phyloP scores from a whole-genome alignment of 2,888 invertebrate species.

The Drosophila histrio region DNA sequence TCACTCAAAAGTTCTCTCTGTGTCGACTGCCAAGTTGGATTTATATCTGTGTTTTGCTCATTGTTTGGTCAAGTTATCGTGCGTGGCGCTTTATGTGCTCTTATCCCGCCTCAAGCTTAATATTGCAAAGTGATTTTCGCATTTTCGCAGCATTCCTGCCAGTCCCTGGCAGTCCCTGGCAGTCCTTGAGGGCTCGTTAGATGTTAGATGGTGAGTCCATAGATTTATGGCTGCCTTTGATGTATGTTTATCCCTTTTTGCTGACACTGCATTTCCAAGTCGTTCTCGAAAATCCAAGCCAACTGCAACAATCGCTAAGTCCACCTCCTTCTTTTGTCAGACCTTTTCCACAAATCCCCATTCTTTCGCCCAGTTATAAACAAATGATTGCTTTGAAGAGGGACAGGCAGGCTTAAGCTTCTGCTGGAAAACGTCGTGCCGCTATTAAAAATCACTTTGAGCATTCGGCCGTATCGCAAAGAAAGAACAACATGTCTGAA shows the following conservation, averaged over 20 bases:
- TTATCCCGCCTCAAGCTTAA: constrained; percentile 38
- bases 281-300: constrained; percentile 6
- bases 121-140: constrained; percentile 64
- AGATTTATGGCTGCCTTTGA: constrained; percentile 72
- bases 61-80: constrained; percentile 75
- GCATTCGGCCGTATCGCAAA: constrained; percentile 58
- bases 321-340: constrained; percentile 13
- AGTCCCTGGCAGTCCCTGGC: not conserved
- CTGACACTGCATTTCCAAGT: constrained; percentile 57
- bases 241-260: constrained; percentile 60
- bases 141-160: constrained; percentile 38
- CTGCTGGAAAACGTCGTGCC: constrained; percentile 41
- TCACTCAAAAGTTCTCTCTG: constrained; percentile 69
- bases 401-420: constrained; percentile 46
- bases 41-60: constrained; percentile 60
- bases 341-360: constrained; percentile 23
- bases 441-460: constrained; percentile 78
- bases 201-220: constrained; percentile 20
- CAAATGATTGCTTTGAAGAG: constrained; percentile 53
- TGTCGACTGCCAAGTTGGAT: constrained; percentile 66
- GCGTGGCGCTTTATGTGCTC: constrained; percentile 64
- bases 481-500: constrained; percentile 44
- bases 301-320: constrained; percentile 17
- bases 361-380: constrained; percentile 36
- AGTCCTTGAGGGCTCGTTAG: constrained; percentile 17